A percentile compares a stretch with the other conserved stretches of the same genome.
These are phyloP conservation scores for Teleogryllus oceanicus DNA, from an alignment of 2,888 invertebrate species.

Conservation along the genomic window DNA sequence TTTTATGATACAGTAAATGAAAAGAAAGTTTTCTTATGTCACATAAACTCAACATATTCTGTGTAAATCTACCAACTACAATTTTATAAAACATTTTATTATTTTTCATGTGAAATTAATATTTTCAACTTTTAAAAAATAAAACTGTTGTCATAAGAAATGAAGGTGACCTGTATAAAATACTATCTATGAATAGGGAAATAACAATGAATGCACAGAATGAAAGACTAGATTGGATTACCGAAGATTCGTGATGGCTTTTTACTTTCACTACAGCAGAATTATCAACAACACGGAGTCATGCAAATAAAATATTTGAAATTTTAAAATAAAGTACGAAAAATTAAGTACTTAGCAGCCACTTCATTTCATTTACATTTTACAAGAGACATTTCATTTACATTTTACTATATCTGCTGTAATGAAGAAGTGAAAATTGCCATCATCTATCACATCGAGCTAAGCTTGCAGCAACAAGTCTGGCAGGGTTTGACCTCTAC, in stretches of 20 bases:
- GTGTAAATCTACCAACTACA: neutral
- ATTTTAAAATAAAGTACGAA: constrained; percentile 11
- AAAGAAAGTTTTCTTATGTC: neutral
- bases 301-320: constrained; percentile 23
- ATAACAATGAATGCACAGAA: constrained; percentile 34
- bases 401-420: too few relatives aligned
- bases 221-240: constrained; percentile 38
- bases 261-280: constrained; percentile 32
- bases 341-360: constrained; percentile 31
- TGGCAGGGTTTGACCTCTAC: constrained; percentile 22
- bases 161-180: constrained; percentile 25
- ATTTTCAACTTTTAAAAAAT: constrained; percentile 2
- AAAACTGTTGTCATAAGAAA: constrained; percentile 18
- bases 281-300: constrained; percentile 18
- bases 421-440: constrained; percentile 25
- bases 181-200: constrained; percentile 31
- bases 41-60: neutral
- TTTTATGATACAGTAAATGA: neutral
- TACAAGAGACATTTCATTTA: neutral
- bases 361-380: neutral
- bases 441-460: constrained; percentile 34
- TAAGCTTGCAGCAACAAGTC: constrained; percentile 32
- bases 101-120: constrained; percentile 11
- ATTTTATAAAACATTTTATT: neutral
- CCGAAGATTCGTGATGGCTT: constrained; percentile 33